Evolutionary conservation across 2,113 vertebrate species (phyloP).

Genomic region (Notothenia rossii): DNA sequence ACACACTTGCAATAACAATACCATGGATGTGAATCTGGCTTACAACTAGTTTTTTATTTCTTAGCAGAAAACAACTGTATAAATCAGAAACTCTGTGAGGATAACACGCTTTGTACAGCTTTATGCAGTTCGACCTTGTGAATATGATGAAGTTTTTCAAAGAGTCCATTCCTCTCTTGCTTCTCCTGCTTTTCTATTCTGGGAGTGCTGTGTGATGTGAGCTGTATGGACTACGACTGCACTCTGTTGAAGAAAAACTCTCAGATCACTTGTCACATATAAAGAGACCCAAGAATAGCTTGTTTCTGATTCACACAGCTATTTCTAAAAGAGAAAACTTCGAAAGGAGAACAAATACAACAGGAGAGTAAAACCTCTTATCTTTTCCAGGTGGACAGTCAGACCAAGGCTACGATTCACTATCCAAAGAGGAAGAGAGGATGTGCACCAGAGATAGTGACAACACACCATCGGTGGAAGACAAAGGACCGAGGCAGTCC

Average conservation of each 20-base stretch:
- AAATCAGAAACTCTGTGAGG: slow-evolving; percentile 4
- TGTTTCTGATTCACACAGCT: slow-evolving; percentile 18
- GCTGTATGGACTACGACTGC: slow-evolving; percentile 36
- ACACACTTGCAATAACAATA: neutral
- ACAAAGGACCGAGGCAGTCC: slow-evolving; percentile 87
- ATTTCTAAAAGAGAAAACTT: slow-evolving; percentile 23
- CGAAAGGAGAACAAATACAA: neutral
- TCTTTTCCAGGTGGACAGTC: slow-evolving; percentile 88
- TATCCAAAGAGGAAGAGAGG: slow-evolving; percentile 92
- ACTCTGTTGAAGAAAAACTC: slow-evolving; percentile 37
- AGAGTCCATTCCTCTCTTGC: slow-evolving; percentile 16
- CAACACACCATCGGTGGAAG: slow-evolving; percentile 83
- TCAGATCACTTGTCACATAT: slow-evolving; percentile 52
- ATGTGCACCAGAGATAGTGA: slow-evolving; percentile 85
- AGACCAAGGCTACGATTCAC: slow-evolving; percentile 91
- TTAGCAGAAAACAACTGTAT: neutral
- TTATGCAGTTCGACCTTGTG: slow-evolving; percentile 39
- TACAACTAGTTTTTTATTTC: neutral
- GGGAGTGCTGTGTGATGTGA: slow-evolving; percentile 40
- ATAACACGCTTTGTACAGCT: slow-evolving; percentile 2
- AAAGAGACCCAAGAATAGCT: slow-evolving; percentile 12
- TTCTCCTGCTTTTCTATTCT: slow-evolving; percentile 62
- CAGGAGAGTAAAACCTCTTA: slow-evolving; percentile 13
- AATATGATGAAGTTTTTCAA: slow-evolving; percentile 43
- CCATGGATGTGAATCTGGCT: slow-evolving; percentile 7